Evolutionary conservation across 2,888 invertebrate genomes (phyloP), one percentile per base, ranked within the genome.

Genomic region (Cabera pusaria): DNA sequence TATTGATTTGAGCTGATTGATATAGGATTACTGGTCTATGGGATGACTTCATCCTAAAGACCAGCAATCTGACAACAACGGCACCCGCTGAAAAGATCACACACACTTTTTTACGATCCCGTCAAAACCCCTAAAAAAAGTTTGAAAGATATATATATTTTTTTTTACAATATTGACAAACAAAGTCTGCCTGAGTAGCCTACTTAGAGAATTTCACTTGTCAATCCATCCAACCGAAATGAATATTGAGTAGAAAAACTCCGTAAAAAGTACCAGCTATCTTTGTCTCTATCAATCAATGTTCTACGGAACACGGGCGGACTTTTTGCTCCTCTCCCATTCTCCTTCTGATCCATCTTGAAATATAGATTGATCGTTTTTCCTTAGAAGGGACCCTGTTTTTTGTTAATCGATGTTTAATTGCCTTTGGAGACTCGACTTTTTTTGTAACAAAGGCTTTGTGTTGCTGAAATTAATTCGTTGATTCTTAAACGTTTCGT

Each of bases 351-450:
- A 65, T 65, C 60, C 58, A 59, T 68, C 61, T 64, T 64, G 40
- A 62, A 62, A 60, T 64, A 63, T 65, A 68, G 71, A 72, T 71
- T 64, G 69, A 72, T 69, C 58, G 44, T 45, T 62, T 54, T 34
- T 48, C 33, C 23, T 34, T 27, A 24, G 20, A 32, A 26, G 18
- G 20, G 26, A 17, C 21, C 21, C 16, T 18, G n/a, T 39, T 39
- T 44, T 34, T 37, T 36, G 22, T 32, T 39, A 42, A 52, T 49
- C 34, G 45, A 32, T 25, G 24, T 46, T 44, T 49, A 42, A 49
- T 44, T 52, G 20, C 41, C 16, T 38, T 41, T 32, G 8, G 16
- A 28, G 14, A 9, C 8, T 10, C 6, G 4, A 14, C n/a, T 7
- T 16, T 40, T 35, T 32, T 32, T 6, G 22, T 7, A 3, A 17